Base-by-base conservation (phyloP, 1,140 invertebrate species). In the Drosophila watanabei region DNA sequence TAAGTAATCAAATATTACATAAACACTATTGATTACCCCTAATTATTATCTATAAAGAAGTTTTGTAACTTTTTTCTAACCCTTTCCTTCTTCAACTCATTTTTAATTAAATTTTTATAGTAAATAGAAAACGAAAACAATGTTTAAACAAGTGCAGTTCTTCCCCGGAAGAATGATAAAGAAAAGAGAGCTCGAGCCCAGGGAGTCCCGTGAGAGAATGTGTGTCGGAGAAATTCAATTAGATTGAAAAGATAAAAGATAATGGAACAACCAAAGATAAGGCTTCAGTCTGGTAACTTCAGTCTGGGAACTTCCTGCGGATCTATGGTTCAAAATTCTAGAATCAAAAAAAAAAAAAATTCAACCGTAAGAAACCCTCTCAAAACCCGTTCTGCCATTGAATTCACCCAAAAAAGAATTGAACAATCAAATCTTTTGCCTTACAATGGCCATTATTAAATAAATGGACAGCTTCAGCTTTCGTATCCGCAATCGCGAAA, bases 401-500 rank as follows among this genome's bases (percentile, higher is more conserved):
- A 35, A 58, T 39, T 48, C 35, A 35, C 64, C 62, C 43, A 49
- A 58, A 56, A 24, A 56, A 73, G 45, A 72, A 45, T 58, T 13
- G 32, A 60, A 73, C 70, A 73, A 73, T 72, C 33, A 24, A 60
- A 20, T 72, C 10, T 59, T 41, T 72, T 51, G 49, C 68, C 70
- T 72, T 73, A 72, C 68, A 73, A 73, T 73, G 57, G 37, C 37
- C 68, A 35, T 72, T 62, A 56, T 56, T 56, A 24, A 66, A 45
- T 18, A 45, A 35, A 68, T 35, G 62, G 33, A 45, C 49, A 68
- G 48, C 63, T 24, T 24, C 24, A 3, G 24, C 24, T 73, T 73
- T 72, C 13, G 37, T 52, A 73, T 73, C 70, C 70, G 70, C 68
- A 72, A 73, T 24, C 70, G 37, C n/a, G 2, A 9, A 37, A 11